phyloP scores from a whole-genome alignment of 2,888 invertebrate species.

The Ichneumoninae sp. region DNA sequence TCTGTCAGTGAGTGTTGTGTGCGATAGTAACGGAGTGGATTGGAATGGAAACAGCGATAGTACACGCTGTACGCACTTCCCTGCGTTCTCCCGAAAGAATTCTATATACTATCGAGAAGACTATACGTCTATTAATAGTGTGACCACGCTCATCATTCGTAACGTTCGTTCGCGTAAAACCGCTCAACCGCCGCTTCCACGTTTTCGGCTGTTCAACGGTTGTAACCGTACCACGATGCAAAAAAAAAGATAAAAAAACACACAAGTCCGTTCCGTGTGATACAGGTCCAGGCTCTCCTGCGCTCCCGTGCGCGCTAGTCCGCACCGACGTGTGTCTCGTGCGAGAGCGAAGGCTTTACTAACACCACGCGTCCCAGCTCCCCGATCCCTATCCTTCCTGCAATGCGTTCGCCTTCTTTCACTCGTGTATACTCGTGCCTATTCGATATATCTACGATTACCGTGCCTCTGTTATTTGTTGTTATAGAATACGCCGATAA shows the following conservation, averaged over 20 bases:
- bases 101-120: slow-evolving; percentile 37
- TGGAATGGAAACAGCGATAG: slow-evolving; percentile 4
- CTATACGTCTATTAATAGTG: slow-evolving; percentile 47
- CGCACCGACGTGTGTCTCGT: slow-evolving; percentile 57
- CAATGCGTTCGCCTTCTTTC: slow-evolving; percentile 57
- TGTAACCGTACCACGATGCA: not conserved
- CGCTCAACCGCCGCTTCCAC: not conserved
- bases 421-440: slow-evolving; percentile 25
- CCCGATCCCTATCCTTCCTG: slow-evolving; percentile 53
- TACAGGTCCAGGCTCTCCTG: slow-evolving; percentile 12
- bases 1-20: slow-evolving; percentile 8
- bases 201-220: not conserved
- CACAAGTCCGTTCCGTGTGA: not conserved
- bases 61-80: slow-evolving; percentile 13
- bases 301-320: slow-evolving; percentile 11
- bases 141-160: not conserved
- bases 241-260: not conserved
- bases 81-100: slow-evolving; percentile 16
- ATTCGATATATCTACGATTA: not conserved
- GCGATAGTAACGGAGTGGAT: not conserved
- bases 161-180: not conserved
- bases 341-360: slow-evolving; percentile 67
- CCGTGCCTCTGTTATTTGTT: slow-evolving; percentile 2
- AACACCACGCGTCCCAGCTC: slow-evolving; percentile 63
- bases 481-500: not conserved